Base-by-base conservation (phyloP, 2,797 vertebrate species). In the Tauraco hartlaubi region DNA sequence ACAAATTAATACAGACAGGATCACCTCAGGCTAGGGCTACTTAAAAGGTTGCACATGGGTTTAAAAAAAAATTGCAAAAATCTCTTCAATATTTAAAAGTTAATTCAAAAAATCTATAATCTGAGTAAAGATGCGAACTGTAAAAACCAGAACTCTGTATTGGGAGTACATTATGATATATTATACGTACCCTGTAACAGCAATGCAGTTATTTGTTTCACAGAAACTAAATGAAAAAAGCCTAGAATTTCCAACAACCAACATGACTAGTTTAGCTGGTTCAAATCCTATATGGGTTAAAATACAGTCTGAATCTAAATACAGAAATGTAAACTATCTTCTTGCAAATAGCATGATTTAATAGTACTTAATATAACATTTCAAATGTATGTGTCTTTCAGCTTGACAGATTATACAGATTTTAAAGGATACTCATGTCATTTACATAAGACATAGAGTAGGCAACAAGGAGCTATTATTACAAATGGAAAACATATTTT, bases 41-140 rank as follows among this genome's bases (percentile, higher is more conserved):
- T 78, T 85, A 66, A 73, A 95, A 90, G 46, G 48, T 49, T 92
- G 46, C 31, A 86, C 33, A 28, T 6, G 64, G 33, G 12, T 78
- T 92, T 62, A 77, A 41, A 91, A 84, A 75, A 61, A 66, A 58
- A 63, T 20, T 11, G 12, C 63, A 63, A 44, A 1, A 17, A 61
- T 46, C 33, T 90, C 58, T 86, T 88, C 71, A 80, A 81, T 83
- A 83, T 83, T 90, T 88, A 90, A 92, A 94, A 85, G 11, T 37
- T 74, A 51, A 75, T 80, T 31, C 0, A 77, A 76, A 76, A 92
- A 90, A 81, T 20, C 6, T 41, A 68, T 78, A 35, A n/a, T 20
- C 48, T 64, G 25, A 86, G 9, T 81, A 84, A 79, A 87, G 31
- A 82, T 4, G 13, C 9, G 55, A 89, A 80, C 9, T 35, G 22